These are phyloP conservation scores for Leistus spinibarbis DNA, from an alignment of 2,888 invertebrate genomes.

Conservation along the genomic window DNA sequence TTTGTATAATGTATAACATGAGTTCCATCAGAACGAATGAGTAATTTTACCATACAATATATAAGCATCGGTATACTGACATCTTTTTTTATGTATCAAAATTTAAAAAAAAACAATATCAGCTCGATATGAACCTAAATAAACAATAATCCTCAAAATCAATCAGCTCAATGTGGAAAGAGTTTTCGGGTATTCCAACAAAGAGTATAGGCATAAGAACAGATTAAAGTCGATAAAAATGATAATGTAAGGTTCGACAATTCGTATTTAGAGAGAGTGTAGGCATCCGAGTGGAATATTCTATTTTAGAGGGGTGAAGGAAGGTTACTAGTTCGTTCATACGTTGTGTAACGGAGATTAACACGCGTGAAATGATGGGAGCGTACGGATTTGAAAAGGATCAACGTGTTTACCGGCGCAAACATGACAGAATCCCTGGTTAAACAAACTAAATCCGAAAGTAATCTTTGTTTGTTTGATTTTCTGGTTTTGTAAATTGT, in stretches of 20 bases:
- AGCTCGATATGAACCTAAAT: too few relatives aligned
- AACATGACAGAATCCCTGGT: background rate
- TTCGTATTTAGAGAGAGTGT: background rate
- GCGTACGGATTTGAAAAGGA: constrained; percentile 27
- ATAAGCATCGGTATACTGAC: too few relatives aligned
- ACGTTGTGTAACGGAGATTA: constrained; percentile 17
- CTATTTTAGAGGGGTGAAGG: constrained; percentile 17
- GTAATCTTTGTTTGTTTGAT: constrained; percentile 22
- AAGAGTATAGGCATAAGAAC: background rate
- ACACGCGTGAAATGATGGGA: constrained; percentile 33
- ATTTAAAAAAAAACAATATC: too few relatives aligned
- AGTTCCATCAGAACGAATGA: too few relatives aligned
- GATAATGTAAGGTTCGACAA: background rate
- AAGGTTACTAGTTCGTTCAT: background rate
- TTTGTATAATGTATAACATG: too few relatives aligned
- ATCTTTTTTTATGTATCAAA: too few relatives aligned
- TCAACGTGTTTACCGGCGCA: constrained; percentile 10
- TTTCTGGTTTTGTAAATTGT: constrained; percentile 8
- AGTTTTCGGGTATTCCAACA: background rate
- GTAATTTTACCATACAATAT: too few relatives aligned
- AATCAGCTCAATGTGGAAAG: too few relatives aligned
- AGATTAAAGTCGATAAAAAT: background rate
- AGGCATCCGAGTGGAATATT: constrained; percentile 16
- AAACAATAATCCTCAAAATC: too few relatives aligned
- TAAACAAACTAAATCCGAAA: constrained; percentile 23